phyloP scores from a whole-genome alignment of 1,140 invertebrate species.

The Sinonovacula constricta region DNA sequence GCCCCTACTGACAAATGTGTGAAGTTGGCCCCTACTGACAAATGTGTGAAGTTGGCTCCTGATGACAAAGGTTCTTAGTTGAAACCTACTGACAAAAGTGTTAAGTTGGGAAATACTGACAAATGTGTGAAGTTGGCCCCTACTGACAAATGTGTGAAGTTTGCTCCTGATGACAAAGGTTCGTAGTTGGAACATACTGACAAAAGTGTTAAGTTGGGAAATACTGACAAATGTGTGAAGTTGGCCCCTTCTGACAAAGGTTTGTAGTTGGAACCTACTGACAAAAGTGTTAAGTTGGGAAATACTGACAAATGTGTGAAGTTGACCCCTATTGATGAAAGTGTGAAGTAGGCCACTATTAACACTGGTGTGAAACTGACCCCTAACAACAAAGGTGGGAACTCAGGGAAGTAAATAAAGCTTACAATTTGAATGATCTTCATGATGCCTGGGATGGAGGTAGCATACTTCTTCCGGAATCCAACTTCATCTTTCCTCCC shows the following conservation, averaged over 20 bases:
- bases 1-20: too few species aligned
- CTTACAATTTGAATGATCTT: slow-evolving; percentile 45
- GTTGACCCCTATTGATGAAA: background rate
- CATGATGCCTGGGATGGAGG: slow-evolving; percentile 30
- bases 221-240: background rate
- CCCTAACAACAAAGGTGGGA: background rate
- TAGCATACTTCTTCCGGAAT: slow-evolving; percentile 19
- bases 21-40: too few species aligned
- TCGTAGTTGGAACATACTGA: too few species aligned
- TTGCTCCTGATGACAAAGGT: too few species aligned
- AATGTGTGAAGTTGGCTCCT: too few species aligned
- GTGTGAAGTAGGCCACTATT: background rate
- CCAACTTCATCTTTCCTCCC: slow-evolving; percentile 18
- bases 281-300: background rate
- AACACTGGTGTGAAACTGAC: background rate
- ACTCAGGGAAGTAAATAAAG: too few species aligned
- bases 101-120: too few species aligned
- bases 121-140: too few species aligned
- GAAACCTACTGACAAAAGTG: too few species aligned
- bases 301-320: background rate
- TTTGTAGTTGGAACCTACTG: background rate
- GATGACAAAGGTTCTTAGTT: too few species aligned
- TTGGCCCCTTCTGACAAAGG: background rate
- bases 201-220: too few species aligned
- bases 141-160: too few species aligned